A percentile compares a stretch with the other conserved stretches of the same genome.
phyloP scores from a whole-genome alignment of 2,888 invertebrate genomes.

The Fragum fragum region DNA sequence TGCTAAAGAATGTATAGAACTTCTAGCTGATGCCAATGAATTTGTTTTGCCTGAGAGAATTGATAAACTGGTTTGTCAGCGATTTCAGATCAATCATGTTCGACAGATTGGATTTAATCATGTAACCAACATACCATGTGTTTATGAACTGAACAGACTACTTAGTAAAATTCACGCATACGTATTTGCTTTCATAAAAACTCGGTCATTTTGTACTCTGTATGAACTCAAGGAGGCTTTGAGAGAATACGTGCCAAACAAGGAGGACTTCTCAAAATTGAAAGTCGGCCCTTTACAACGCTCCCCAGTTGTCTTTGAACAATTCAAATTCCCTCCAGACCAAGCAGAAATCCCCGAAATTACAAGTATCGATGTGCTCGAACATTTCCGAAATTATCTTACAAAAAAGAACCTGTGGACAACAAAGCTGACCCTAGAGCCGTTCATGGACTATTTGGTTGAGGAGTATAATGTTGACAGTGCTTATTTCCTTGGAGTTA shows the following conservation, averaged over 20 bases:
- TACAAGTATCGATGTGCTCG: slow-evolving; percentile 80
- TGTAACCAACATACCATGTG: slow-evolving; percentile 68
- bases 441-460: slow-evolving; percentile 81
- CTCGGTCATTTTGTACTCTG: slow-evolving; percentile 80
- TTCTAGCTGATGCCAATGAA: slow-evolving; percentile 79
- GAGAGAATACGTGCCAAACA: slow-evolving; percentile 74
- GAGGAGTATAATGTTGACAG: slow-evolving; percentile 71
- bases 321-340: slow-evolving; percentile 83
- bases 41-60: slow-evolving; percentile 80
- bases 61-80: slow-evolving; percentile 76
- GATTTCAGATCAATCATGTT: slow-evolving; percentile 59
- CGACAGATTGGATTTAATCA: slow-evolving; percentile 55
- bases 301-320: slow-evolving; percentile 79
- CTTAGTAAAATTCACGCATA: slow-evolving; percentile 78
- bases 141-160: slow-evolving; percentile 77
- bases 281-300: slow-evolving; percentile 83
- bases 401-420: slow-evolving; percentile 80
- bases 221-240: slow-evolving; percentile 79
- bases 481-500: slow-evolving; percentile 82
- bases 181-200: slow-evolving; percentile 81
- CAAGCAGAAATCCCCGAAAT: slow-evolving; percentile 80
- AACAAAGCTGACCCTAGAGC: slow-evolving; percentile 73
- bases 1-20: slow-evolving; percentile 82
- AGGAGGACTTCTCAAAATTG: slow-evolving; percentile 76
- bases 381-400: slow-evolving; percentile 77